phyloP scores from a whole-genome alignment of 2,888 invertebrate species.

The Eristalis arbustorum region DNA sequence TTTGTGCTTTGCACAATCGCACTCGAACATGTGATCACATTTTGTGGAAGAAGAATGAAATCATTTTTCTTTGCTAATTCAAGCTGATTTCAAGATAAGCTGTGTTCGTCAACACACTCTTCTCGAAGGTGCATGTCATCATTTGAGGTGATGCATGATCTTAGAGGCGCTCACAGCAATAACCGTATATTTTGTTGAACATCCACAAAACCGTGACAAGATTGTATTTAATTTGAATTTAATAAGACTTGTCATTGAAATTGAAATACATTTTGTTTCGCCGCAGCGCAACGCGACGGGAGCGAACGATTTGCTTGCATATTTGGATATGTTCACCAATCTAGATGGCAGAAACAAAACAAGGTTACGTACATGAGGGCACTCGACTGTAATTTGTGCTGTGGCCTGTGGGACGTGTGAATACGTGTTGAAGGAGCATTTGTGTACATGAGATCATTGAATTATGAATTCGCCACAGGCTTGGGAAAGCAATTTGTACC shows the following conservation, averaged over 20 bases:
- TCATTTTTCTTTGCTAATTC: conserved; percentile 36
- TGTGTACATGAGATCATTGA: neutral
- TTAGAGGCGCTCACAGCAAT: conserved; percentile 33
- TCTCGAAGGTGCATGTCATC: conserved; percentile 49
- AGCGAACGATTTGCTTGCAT: neutral
- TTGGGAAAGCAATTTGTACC: neutral
- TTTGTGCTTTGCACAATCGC: neutral
- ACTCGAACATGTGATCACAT: neutral
- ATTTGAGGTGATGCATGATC: conserved; percentile 62
- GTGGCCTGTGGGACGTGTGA: neutral
- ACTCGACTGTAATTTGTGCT: neutral
- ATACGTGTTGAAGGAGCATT: neutral
- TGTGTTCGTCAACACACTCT: conserved; percentile 3
- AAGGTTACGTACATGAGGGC: conserved; percentile 17
- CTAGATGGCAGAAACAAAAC: conserved; percentile 17
- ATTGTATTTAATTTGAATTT: conserved; percentile 66
- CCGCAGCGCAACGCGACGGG: neutral
- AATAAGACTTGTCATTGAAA: conserved; percentile 54
- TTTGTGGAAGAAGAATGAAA: conserved; percentile 49
- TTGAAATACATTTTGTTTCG: neutral
- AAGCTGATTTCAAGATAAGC: conserved; percentile 53
- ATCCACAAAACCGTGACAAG: conserved; percentile 60
- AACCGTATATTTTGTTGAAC: conserved; percentile 47
- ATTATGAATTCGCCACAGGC: neutral
- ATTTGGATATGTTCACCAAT: conserved; percentile 32